Evolutionary conservation across 2,797 vertebrate species (phyloP).

Genomic region (Triplophysa bombifrons): DNA sequence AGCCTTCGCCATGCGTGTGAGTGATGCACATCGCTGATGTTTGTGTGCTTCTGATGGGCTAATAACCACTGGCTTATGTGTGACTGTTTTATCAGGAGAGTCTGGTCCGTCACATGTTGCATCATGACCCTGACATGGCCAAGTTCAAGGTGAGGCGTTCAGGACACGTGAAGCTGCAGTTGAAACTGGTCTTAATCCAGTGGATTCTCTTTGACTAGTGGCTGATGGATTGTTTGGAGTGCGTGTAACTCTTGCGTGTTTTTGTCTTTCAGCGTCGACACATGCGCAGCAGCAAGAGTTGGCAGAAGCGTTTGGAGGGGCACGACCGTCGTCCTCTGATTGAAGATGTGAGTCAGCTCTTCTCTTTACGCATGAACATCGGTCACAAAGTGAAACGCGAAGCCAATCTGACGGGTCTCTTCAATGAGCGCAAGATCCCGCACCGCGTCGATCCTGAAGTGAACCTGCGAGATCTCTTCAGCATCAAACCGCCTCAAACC

Average conservation of each 20-base stretch:
- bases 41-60: not conserved
- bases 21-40: slow-evolving; percentile 1
- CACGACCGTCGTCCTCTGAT: slow-evolving; percentile 62
- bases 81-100: slow-evolving; percentile 72
- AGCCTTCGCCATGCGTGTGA: slow-evolving; percentile 79
- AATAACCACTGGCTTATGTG: not conserved
- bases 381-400: slow-evolving; percentile 73
- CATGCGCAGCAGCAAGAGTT: slow-evolving; percentile 67
- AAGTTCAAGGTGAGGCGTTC: slow-evolving; percentile 62
- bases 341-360: slow-evolving; percentile 76
- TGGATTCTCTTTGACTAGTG: no score
- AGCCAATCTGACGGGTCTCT: slow-evolving; percentile 76
- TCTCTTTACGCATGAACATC: slow-evolving; percentile 73
- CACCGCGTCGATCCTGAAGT: slow-evolving; percentile 77
- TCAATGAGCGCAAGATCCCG: slow-evolving; percentile 80
- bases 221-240: no score
- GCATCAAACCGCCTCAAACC: slow-evolving; percentile 43
- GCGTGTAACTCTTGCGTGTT: not conserved
- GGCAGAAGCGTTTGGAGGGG: slow-evolving; percentile 77
- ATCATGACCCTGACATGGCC: slow-evolving; percentile 69
- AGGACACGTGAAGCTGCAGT: no score
- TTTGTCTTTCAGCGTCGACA: slow-evolving; percentile 56
- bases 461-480: slow-evolving; percentile 75
- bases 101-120: slow-evolving; percentile 74
- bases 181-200: no score